Percentiles rank a stretch among this genome's conserved stretches.
Evolutionary conservation across 1,140 invertebrate species (phyloP).

Genomic region (Charaxes varanes): DNA sequence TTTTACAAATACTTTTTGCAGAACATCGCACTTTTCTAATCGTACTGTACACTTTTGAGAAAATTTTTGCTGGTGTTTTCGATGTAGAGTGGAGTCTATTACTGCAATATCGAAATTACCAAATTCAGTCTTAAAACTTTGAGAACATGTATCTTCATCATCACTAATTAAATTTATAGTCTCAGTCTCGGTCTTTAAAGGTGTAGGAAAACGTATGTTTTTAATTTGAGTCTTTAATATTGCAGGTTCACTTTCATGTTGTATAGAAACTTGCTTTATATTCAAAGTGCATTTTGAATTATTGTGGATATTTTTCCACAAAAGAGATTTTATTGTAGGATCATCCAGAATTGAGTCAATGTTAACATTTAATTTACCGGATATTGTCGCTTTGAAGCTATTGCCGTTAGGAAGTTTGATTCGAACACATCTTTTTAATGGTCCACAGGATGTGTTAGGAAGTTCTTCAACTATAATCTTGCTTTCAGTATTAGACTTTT

Average conservation of each 20-base stretch:
- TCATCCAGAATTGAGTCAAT: constrained; percentile 42
- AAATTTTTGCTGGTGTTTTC: constrained; percentile 45
- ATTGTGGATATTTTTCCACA: constrained; percentile 31
- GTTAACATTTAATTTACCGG: constrained; percentile 34
- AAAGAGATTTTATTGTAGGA: constrained; percentile 31
- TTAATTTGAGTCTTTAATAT: constrained; percentile 13
- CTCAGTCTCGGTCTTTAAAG: constrained; percentile 22
- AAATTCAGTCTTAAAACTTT: constrained; percentile 41
- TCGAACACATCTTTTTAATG: constrained; percentile 33
- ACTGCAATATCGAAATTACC: constrained; percentile 29
- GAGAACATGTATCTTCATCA: constrained; percentile 33
- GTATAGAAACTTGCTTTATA: constrained; percentile 35
- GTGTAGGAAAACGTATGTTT: constrained; percentile 11
- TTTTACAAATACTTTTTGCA: constrained; percentile 3
- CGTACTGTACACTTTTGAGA: constrained; percentile 32
- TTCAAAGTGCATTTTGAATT: constrained; percentile 44
- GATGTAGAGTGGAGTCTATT: constrained; percentile 22
- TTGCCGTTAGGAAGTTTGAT: constrained; percentile 48
- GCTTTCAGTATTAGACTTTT: constrained; percentile 2
- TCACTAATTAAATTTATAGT: constrained; percentile 57
- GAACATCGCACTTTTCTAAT: constrained; percentile 19
- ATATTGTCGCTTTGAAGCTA: constrained; percentile 45
- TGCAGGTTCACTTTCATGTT: constrained; percentile 8
- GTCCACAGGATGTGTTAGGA: constrained; percentile 19
- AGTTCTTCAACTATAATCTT: constrained; percentile 28